phyloP scores from a whole-genome alignment of 2,113 vertebrate genomes.

The Tragelaphus scriptus region DNA sequence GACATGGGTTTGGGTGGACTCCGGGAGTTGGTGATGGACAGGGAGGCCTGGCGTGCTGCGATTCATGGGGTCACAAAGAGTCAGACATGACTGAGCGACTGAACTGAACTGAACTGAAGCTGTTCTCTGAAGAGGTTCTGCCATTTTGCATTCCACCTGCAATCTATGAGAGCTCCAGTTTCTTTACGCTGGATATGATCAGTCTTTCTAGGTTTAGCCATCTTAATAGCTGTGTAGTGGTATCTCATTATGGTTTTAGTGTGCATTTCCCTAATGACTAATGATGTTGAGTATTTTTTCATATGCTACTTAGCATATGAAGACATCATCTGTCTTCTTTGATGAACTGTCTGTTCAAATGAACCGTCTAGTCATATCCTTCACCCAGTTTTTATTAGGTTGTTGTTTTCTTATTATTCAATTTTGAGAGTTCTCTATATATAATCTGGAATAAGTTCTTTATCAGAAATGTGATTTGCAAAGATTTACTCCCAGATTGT shows the following conservation, averaged over 20 bases:
- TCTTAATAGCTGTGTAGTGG: background rate
- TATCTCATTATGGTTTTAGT: background rate
- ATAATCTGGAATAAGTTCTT: background rate
- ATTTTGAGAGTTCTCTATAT: background rate
- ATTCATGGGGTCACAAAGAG: background rate
- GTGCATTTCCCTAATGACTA: background rate
- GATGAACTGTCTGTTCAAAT: background rate
- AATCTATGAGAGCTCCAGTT: background rate
- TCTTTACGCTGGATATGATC: background rate
- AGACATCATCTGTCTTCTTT: background rate
- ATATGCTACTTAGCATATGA: background rate
- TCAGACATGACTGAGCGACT: rapidly evolving
- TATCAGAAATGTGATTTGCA: background rate
- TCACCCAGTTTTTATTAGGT: background rate
- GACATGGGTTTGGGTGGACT: too few species aligned
- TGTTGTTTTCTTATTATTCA: background rate
- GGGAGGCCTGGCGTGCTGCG: too few species aligned
- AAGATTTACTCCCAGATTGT: background rate
- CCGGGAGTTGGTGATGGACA: too few species aligned
- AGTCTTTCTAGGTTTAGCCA: background rate
- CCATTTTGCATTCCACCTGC: background rate
- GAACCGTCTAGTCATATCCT: background rate
- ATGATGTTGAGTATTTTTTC: background rate
- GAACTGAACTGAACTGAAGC: background rate
- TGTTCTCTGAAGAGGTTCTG: background rate